phyloP scores from a whole-genome alignment of 2,797 vertebrate species.

The Sebastes paucispinis region DNA sequence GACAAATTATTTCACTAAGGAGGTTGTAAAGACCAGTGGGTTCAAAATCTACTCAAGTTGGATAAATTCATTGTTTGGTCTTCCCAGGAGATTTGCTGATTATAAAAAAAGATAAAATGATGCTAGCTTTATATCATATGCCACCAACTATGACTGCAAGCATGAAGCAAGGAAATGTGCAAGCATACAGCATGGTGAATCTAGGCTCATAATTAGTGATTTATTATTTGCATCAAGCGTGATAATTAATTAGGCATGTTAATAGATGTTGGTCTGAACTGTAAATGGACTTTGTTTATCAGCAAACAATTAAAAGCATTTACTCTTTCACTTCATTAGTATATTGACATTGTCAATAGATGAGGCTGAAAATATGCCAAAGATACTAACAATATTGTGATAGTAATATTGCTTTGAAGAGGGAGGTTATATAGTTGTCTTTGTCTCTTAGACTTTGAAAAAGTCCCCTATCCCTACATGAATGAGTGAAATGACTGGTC shows the following conservation, averaged over 20 bases:
- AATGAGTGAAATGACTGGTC: conserved; percentile 36
- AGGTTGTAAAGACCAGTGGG: background rate
- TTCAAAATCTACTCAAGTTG: background rate
- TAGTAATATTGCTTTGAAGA: background rate
- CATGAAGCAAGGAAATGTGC: background rate
- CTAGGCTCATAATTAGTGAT: background rate
- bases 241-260: background rate
- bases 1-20: background rate
- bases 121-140: background rate
- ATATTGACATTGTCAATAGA: background rate
- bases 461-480: background rate
- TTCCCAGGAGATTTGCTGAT: background rate
- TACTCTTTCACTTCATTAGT: background rate
- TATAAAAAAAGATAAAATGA: background rate
- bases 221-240: background rate
- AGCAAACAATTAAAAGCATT: background rate
- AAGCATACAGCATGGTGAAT: background rate
- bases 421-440: background rate
- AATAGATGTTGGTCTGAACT: background rate
- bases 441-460: conserved; percentile 11
- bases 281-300: background rate
- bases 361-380: background rate
- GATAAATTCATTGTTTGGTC: background rate
- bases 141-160: background rate
- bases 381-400: background rate